phyloP scores from a whole-genome alignment of 2,797 vertebrate species.

The Lepilemur septentrionalis region DNA sequence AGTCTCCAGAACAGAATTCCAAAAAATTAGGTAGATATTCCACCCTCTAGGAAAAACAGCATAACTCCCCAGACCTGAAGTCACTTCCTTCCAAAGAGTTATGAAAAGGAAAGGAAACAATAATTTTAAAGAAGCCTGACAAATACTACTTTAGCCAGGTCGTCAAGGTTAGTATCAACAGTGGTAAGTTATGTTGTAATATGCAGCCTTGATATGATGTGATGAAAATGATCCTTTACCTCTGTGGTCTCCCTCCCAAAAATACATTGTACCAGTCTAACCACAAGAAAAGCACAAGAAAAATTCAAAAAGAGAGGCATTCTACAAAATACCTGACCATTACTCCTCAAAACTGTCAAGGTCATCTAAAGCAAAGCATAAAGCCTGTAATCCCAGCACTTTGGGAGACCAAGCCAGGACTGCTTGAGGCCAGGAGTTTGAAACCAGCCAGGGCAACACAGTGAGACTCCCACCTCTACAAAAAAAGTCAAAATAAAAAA shows the following conservation, averaged over 20 bases:
- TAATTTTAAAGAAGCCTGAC: not conserved
- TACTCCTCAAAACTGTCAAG: not conserved
- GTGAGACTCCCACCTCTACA: not conserved
- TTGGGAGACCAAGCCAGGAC: no score
- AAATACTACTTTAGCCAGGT: not conserved
- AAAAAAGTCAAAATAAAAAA: not conserved
- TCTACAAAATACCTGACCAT: not conserved
- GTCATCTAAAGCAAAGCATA: not conserved
- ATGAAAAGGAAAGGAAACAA: not conserved
- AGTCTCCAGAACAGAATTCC: not conserved
- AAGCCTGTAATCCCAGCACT: not conserved
- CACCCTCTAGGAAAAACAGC: not conserved
- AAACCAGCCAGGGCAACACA: not conserved
- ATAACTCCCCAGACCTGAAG: not conserved
- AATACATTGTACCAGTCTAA: not conserved
- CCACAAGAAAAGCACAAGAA: not conserved
- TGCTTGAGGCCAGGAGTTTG: no score
- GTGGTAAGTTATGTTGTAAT: not conserved
- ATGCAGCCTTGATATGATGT: not conserved
- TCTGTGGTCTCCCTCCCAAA: not conserved
- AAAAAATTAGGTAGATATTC: not conserved
- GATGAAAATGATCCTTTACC: not conserved
- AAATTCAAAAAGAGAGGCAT: not conserved
- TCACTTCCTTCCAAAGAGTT: not conserved
- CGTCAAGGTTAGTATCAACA: not conserved